A percentile compares a stretch with the other conserved stretches of the same genome.
Conservation (phyloP, 2,888 invertebrate genomes). For the Drosophila mulleri region DNA sequence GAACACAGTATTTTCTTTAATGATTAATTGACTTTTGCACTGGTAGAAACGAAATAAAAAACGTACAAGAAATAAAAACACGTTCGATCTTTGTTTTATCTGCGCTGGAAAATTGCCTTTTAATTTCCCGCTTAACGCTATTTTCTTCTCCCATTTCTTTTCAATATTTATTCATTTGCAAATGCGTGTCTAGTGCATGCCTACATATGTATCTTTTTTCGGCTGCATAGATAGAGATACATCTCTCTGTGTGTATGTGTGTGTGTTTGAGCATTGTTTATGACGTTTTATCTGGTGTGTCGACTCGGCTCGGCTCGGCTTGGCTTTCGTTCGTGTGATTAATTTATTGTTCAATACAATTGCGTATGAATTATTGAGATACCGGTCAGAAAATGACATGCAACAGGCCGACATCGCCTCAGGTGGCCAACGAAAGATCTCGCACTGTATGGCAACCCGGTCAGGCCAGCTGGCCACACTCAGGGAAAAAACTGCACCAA, state of each 20-base stretch:
- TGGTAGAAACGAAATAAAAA: constrained; percentile 23
- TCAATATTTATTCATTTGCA: constrained; percentile 73
- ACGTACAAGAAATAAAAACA: constrained; percentile 48
- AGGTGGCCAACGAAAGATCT: constrained; percentile 58
- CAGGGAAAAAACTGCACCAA: constrained; percentile 9
- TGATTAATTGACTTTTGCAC: constrained; percentile 79
- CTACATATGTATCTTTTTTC: constrained; percentile 10
- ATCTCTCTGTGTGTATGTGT: not conserved
- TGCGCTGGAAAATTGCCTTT: constrained; percentile 67
- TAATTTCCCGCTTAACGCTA: constrained; percentile 65
- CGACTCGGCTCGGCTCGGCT: constrained; percentile 37
- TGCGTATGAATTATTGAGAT: constrained; percentile 78
- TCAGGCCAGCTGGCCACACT: constrained; percentile 7
- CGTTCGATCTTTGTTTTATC: constrained; percentile 71
- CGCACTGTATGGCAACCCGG: constrained; percentile 33
- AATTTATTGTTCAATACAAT: constrained; percentile 78
- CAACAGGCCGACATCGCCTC: constrained; percentile 67
- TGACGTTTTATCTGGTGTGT: constrained; percentile 36
- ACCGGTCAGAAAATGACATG: constrained; percentile 76
- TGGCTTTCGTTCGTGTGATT: constrained; percentile 76
- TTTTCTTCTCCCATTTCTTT: constrained; percentile 33
- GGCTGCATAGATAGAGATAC: constrained; percentile 1
- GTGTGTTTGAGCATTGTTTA: constrained; percentile 54
- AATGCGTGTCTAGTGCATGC: constrained; percentile 43
- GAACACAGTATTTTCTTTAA: constrained; percentile 74